Percentiles rank a stretch among this genome's conserved stretches.
Evolutionary conservation across 2,113 vertebrate species (phyloP).

Genomic region (Alligator sinensis): DNA sequence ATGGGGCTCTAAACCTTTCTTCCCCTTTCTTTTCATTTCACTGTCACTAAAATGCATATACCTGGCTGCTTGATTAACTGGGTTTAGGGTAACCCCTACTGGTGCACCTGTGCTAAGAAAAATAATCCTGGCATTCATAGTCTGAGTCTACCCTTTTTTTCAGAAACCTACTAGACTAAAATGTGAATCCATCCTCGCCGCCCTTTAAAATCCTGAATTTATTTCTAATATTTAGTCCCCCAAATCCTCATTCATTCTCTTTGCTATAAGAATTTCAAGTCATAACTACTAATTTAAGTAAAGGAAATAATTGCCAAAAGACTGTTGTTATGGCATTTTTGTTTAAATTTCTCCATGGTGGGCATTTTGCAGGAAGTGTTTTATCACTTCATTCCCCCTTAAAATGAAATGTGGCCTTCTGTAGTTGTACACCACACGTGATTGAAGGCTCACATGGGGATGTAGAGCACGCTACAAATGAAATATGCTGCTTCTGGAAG

Average conservation of each 20-base stretch:
- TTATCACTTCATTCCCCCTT: conserved; percentile 2
- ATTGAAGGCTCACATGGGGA: conserved; percentile 36
- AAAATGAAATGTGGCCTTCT: conserved; percentile 11
- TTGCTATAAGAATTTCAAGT: not conserved
- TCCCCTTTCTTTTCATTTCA: not conserved
- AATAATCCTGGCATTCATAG: fast-evolving
- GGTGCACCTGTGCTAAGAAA: conserved; percentile 45
- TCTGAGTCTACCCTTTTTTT: not conserved
- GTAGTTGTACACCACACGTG: not conserved
- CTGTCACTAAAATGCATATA: not conserved
- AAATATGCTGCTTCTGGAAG: conserved; percentile 65
- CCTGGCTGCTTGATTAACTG: not conserved
- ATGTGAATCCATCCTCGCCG: not conserved
- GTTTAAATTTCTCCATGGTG: not conserved
- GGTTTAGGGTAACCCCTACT: conserved; percentile 64
- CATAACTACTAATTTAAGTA: not conserved
- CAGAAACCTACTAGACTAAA: not conserved
- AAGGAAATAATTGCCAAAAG: not conserved
- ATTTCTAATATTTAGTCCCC: not conserved
- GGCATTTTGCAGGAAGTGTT: not conserved
- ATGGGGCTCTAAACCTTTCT: not conserved
- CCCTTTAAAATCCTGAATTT: not conserved
- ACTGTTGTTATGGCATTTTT: not conserved
- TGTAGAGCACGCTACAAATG: conserved; percentile 64
- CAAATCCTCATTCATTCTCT: not conserved